phyloP scores from a whole-genome alignment of 2,797 vertebrate species.

The Melanotaenia pygmaea region DNA sequence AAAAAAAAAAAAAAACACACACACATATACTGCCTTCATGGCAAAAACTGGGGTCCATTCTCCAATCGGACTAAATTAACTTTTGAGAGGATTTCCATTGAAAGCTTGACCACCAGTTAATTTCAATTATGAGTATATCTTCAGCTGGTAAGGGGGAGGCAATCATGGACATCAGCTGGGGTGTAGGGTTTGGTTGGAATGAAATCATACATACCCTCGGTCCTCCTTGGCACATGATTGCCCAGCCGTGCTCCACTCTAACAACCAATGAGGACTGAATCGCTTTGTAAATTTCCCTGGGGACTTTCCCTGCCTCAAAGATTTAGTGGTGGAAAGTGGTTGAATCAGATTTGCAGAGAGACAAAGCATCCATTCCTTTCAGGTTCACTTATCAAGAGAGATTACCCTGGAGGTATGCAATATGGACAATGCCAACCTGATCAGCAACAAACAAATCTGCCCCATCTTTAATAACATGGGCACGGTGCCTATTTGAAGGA shows the following conservation, averaged over 20 bases:
- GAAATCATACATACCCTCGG: slow-evolving; percentile 65
- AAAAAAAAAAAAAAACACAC: no score
- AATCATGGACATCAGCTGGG: slow-evolving; percentile 69
- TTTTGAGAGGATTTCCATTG: slow-evolving; percentile 31
- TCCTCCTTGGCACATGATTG: slow-evolving; percentile 71
- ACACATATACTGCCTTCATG: not conserved
- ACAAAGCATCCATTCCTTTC: slow-evolving; percentile 76
- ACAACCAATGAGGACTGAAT: slow-evolving; percentile 77
- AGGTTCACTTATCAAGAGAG: slow-evolving; percentile 72
- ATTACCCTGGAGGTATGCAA: slow-evolving; percentile 70
- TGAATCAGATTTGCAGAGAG: slow-evolving; percentile 79
- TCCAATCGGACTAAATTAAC: not conserved
- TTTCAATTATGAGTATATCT: slow-evolving; percentile 58
- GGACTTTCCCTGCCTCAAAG: slow-evolving; percentile 71
- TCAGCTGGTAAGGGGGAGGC: slow-evolving; percentile 30
- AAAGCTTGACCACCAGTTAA: slow-evolving; percentile 42
- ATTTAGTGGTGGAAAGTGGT: slow-evolving; percentile 79
- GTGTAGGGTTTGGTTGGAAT: slow-evolving; percentile 68
- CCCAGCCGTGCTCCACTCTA: slow-evolving; percentile 70
- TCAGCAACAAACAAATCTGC: slow-evolving; percentile 78
- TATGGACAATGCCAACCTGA: slow-evolving; percentile 75
- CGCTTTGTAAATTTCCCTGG: slow-evolving; percentile 79
- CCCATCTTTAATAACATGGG: slow-evolving; percentile 75
- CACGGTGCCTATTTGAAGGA: slow-evolving; percentile 64
- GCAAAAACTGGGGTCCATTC: not conserved